Evolutionary conservation across 1,140 invertebrate genomes (phyloP).

Genomic region (Solenopsis invicta): DNA sequence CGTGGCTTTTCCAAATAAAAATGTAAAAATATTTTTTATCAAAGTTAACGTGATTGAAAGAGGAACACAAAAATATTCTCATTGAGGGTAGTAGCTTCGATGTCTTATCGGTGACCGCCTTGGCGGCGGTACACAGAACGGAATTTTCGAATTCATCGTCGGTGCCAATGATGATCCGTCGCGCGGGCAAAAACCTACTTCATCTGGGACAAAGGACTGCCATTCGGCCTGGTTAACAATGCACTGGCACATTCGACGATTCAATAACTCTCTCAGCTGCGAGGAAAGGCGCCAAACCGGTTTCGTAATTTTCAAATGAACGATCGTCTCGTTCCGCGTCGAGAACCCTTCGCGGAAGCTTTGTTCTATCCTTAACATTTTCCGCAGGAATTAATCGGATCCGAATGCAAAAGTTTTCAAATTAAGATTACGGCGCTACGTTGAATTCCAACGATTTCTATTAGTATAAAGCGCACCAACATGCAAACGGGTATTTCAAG

Average conservation of each 20-base stretch:
- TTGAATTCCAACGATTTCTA: neutral
- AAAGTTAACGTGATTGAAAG: neutral
- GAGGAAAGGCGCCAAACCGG: constrained; percentile 66
- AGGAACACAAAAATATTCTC: neutral
- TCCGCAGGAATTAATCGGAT: neutral
- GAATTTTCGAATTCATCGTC: constrained; percentile 44
- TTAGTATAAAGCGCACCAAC: neutral
- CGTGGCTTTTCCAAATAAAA: neutral
- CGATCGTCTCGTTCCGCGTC: constrained; percentile 41
- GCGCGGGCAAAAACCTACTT: constrained; percentile 51
- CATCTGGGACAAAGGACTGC: constrained; percentile 64
- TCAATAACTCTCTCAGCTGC: constrained; percentile 59
- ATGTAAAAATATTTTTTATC: neutral
- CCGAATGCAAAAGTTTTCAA: neutral
- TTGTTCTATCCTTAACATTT: constrained; percentile 7
- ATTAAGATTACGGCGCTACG: neutral
- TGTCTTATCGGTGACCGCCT: constrained; percentile 6
- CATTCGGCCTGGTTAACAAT: constrained; percentile 66
- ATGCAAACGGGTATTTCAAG: neutral
- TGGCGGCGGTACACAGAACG: constrained; percentile 44
- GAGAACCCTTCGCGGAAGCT: constrained; percentile 46
- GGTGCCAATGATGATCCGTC: constrained; percentile 60
- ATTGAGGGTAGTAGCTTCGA: constrained; percentile 9
- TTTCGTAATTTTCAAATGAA: constrained; percentile 74
- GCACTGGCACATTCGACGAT: constrained; percentile 49